Conservation (phyloP, 2,797 vertebrate species). For the Microchirus variegatus region DNA sequence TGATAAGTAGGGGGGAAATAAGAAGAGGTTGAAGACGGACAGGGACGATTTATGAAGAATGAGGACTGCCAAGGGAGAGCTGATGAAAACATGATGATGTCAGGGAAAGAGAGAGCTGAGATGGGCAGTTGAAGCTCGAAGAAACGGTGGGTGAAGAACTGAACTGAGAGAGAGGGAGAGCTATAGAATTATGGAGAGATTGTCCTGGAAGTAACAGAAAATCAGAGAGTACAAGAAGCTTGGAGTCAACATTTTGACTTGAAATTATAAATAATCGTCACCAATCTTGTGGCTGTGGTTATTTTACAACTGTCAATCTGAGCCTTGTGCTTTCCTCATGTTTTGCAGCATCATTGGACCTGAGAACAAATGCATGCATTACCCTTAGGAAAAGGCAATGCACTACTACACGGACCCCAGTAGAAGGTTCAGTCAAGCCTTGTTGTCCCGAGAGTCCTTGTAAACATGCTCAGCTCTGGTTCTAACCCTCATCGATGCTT, state of each 20-base stretch:
- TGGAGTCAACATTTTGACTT: slow-evolving; percentile 43
- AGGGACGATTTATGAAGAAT: slow-evolving; percentile 49
- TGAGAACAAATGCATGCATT: too few relatives aligned
- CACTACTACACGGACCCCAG: too few relatives aligned
- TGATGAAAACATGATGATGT: slow-evolving; percentile 51
- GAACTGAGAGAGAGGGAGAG: background rate
- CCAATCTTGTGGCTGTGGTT: slow-evolving; percentile 14
- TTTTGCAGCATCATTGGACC: too few relatives aligned
- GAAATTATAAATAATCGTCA: slow-evolving; percentile 41
- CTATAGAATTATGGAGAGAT: background rate
- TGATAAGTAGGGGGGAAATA: slow-evolving; percentile 51
- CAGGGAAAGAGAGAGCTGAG: slow-evolving; percentile 38
- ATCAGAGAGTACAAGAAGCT: slow-evolving; percentile 50
- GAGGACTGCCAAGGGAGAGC: slow-evolving; percentile 26
- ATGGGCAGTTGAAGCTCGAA: slow-evolving; percentile 20
- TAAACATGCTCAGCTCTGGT: too few relatives aligned
- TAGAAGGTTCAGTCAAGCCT: too few relatives aligned
- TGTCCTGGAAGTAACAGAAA: slow-evolving; percentile 47
- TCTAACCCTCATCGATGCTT: too few relatives aligned
- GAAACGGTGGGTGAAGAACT: slow-evolving; percentile 23
- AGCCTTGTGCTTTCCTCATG: background rate
- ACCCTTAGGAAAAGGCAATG: too few relatives aligned
- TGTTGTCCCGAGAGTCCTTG: too few relatives aligned
- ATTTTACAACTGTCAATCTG: slow-evolving; percentile 32
- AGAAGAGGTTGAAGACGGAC: slow-evolving; percentile 48